These are phyloP conservation scores for Forbesichthys papilliferus DNA, from an alignment of 2,113 vertebrate genomes.

Conservation along the genomic window DNA sequence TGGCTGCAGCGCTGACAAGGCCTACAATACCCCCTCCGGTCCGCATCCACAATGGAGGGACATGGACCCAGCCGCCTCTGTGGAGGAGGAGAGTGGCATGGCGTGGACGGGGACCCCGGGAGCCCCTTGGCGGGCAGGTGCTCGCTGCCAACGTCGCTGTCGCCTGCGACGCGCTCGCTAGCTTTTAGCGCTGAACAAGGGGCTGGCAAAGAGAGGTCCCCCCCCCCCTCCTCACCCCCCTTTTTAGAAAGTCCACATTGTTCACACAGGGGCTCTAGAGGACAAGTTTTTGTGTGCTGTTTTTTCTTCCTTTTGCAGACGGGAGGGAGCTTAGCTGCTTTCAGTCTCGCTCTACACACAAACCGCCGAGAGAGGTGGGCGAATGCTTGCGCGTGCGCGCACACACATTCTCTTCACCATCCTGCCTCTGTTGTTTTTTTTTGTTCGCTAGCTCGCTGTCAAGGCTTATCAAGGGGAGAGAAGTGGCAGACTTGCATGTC, in stretches of 20 bases:
- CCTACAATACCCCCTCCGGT: slow-evolving; percentile 74
- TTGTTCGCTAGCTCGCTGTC: slow-evolving; percentile 42
- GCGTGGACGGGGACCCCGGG: slow-evolving; percentile 43
- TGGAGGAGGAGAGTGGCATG: slow-evolving; percentile 66
- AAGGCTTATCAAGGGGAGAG: slow-evolving; percentile 51
- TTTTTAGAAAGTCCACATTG: slow-evolving; percentile 60
- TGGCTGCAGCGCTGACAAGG: slow-evolving; percentile 69
- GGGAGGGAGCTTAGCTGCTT: slow-evolving; percentile 43
- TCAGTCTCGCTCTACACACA: slow-evolving; percentile 30
- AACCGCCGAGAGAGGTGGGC: not conserved
- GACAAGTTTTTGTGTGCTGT: slow-evolving; percentile 54
- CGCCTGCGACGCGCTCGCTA: slow-evolving; percentile 32
- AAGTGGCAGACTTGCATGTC: slow-evolving; percentile 58
- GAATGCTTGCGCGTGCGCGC: not conserved
- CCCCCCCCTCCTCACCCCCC: slow-evolving; percentile 5
- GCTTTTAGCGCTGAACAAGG: slow-evolving; percentile 64
- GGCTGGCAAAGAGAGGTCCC: slow-evolving; percentile 58
- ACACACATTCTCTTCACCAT: slow-evolving; percentile 1
- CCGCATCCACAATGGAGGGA: slow-evolving; percentile 65
- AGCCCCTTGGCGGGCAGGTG: slow-evolving; percentile 67
- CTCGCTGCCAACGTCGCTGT: slow-evolving; percentile 65
- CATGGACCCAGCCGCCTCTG: slow-evolving; percentile 69
- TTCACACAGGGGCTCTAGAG: slow-evolving; percentile 52
- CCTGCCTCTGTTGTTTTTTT: slow-evolving; percentile 4
- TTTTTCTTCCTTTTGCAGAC: slow-evolving; percentile 10